Conservation (phyloP, 2,888 invertebrate genomes). For the Mythimna albipuncta region DNA sequence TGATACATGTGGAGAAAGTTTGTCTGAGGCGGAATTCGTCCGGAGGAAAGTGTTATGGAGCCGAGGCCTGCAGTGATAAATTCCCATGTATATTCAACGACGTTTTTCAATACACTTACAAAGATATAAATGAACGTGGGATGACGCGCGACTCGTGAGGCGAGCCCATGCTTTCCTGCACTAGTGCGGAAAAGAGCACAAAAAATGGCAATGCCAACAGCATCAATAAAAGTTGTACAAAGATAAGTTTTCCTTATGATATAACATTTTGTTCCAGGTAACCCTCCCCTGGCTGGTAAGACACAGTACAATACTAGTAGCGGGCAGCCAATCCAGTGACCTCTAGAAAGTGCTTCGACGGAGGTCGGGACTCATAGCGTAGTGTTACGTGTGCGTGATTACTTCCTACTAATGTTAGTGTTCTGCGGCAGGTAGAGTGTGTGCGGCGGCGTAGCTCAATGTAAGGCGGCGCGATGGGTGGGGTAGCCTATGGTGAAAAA, state of each 20-base stretch:
- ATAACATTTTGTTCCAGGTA: conserved; percentile 69
- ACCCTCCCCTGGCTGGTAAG: conserved; percentile 70
- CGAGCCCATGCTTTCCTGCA: no score
- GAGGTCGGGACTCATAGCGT: conserved; percentile 71
- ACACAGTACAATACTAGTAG: conserved; percentile 62
- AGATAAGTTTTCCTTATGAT: neutral
- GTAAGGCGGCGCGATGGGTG: conserved; percentile 29
- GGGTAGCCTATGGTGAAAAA: neutral
- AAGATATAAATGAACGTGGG: no score
- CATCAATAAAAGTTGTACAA: no score
- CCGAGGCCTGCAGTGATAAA: no score
- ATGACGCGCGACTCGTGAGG: no score
- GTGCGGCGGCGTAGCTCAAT: conserved; percentile 23
- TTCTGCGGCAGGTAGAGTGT: conserved; percentile 49
- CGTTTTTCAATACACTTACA: no score
- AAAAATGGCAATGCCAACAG: no score
- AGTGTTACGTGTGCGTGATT: conserved; percentile 68
- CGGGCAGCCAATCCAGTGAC: conserved; percentile 68
- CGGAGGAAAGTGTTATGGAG: no score
- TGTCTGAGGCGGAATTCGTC: no score
- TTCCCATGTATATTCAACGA: no score
- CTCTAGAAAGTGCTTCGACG: conserved; percentile 90
- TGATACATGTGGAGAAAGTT: no score
- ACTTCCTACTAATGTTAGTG: conserved; percentile 84
- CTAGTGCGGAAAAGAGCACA: no score